Evolutionary conservation across 2,113 vertebrate species (phyloP).

Genomic region (Strix aluco): DNA sequence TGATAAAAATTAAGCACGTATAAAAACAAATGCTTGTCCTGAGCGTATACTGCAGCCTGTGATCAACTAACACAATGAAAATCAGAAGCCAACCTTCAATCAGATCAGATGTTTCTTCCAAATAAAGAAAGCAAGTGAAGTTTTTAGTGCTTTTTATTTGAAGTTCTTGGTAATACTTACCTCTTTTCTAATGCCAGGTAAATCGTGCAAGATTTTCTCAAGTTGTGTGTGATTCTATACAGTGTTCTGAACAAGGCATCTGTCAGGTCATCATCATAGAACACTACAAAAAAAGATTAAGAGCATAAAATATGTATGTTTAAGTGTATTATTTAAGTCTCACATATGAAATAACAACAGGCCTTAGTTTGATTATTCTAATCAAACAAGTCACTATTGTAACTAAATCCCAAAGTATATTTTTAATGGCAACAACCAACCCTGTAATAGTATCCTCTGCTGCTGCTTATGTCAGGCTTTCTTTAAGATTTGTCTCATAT

Average conservation of each 20-base stretch:
- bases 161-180: slow-evolving; percentile 54
- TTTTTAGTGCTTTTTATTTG: neutral
- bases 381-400: neutral
- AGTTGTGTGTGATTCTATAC: slow-evolving; percentile 76
- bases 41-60: neutral
- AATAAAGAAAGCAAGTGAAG: neutral
- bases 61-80: neutral
- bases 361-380: neutral
- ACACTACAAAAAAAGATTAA: slow-evolving; percentile 74
- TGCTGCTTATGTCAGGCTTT: neutral
- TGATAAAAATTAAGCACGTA: neutral
- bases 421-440: neutral
- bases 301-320: neutral
- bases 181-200: slow-evolving; percentile 90
- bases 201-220: slow-evolving; percentile 75
- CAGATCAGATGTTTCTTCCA: neutral
- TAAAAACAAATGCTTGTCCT: neutral
- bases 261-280: slow-evolving; percentile 92
- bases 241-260: slow-evolving; percentile 87
- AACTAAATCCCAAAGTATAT: neutral
- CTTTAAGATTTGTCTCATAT: neutral
- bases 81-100: neutral
- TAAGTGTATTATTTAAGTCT: neutral
- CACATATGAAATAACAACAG: neutral
- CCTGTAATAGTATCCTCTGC: neutral